phyloP scores from a whole-genome alignment of 1,140 invertebrate genomes.

The Listronotus oregonensis region DNA sequence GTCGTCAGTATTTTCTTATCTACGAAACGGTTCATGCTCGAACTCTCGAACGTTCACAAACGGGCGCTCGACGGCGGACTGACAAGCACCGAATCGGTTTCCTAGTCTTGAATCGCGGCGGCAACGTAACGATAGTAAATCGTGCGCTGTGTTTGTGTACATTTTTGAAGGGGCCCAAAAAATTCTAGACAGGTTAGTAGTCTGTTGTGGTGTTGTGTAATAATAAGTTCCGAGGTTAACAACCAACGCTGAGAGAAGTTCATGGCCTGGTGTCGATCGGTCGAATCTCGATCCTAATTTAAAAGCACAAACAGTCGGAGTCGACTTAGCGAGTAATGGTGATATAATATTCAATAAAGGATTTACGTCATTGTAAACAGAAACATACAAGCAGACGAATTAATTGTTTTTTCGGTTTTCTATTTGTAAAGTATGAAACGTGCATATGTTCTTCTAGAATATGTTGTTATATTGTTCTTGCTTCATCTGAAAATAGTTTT shows the following conservation, averaged over 20 bases:
- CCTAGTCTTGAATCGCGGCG: background rate
- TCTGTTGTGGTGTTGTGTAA: conserved; percentile 14
- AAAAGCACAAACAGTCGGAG: no score
- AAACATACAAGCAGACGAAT: no score
- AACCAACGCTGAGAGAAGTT: conserved; percentile 5
- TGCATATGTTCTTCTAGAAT: no score
- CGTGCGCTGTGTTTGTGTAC: conserved; percentile 20
- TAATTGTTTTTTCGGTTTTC: no score
- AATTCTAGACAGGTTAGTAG: conserved; percentile 20
- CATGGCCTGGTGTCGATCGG: no score
- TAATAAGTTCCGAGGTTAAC: conserved; percentile 14
- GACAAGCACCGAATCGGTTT: conserved; percentile 7
- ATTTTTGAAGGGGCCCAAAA: conserved; percentile 4
- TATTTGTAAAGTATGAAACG: no score
- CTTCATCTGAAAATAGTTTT: no score
- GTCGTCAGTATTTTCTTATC: conserved; percentile 4
- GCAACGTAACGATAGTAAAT: conserved; percentile 5
- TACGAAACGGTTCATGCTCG: background rate
- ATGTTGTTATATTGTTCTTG: no score
- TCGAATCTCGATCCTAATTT: no score
- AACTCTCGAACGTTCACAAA: background rate
- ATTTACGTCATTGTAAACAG: no score
- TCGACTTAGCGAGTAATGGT: no score
- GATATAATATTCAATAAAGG: no score
- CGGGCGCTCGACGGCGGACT: conserved; percentile 8